Percentiles rank a stretch among this genome's conserved stretches.
Conservation (phyloP, 2,888 invertebrate species). For the Trichopoda pennipes region DNA sequence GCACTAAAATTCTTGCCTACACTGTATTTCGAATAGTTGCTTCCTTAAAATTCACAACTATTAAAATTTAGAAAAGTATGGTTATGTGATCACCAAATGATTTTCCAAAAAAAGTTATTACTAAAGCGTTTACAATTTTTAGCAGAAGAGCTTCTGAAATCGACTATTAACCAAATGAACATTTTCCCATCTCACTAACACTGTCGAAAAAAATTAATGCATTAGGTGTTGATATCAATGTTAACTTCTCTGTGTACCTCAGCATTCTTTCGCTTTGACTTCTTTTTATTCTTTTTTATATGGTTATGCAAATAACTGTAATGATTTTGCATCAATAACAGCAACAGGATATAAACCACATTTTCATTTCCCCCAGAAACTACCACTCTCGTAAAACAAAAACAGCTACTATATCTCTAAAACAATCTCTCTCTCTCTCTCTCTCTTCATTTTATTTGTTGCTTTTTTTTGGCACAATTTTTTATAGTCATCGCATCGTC, state of each 20-base stretch:
- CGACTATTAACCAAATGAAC: not conserved
- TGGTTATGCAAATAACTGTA: conserved; percentile 65
- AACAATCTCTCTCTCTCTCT: conserved; percentile 61
- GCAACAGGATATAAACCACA: conserved; percentile 68
- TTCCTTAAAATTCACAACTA: too few species aligned
- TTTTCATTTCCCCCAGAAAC: conserved; percentile 56
- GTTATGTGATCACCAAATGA: too few species aligned
- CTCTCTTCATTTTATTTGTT: conserved; percentile 44
- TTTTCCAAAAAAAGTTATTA: too few species aligned
- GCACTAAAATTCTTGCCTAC: too few species aligned
- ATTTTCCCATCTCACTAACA: not conserved
- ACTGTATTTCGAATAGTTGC: too few species aligned
- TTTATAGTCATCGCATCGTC: conserved; percentile 73
- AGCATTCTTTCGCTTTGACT: not conserved
- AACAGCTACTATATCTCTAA: conserved; percentile 43
- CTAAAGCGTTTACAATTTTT: too few species aligned
- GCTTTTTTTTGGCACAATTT: conserved; percentile 48
- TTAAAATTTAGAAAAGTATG: too few species aligned
- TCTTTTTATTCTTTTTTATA: conserved; percentile 32
- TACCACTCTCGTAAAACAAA: not conserved
- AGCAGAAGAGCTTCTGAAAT: not conserved
- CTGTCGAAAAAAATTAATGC: conserved; percentile 2
- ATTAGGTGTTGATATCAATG: conserved; percentile 47
- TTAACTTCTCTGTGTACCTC: conserved; percentile 7
- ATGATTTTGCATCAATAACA: conserved; percentile 68